phyloP scores from a whole-genome alignment of 2,797 vertebrate species.

The Geotrypetes seraphini region DNA sequence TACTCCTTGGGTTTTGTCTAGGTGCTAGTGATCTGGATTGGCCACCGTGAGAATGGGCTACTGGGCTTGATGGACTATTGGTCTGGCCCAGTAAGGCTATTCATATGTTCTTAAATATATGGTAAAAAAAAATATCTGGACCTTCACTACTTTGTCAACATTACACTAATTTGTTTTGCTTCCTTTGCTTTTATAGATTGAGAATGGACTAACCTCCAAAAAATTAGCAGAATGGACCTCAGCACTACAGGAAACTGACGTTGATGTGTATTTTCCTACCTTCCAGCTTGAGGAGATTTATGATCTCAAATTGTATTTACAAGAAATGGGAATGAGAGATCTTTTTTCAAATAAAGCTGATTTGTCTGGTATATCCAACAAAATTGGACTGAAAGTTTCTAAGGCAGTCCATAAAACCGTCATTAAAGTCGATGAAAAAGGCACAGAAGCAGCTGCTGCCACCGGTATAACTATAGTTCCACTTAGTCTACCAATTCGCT shows the following conservation, averaged over 20 bases:
- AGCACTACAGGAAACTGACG: slow-evolving; percentile 10
- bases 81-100: too few species aligned
- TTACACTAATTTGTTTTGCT: too few species aligned
- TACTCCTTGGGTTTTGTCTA: too few species aligned
- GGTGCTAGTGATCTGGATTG: too few species aligned
- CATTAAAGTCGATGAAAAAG: slow-evolving; percentile 46
- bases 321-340: slow-evolving; percentile 39
- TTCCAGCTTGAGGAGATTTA: slow-evolving; percentile 44
- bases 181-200: slow-evolving; percentile 27
- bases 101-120: too few species aligned
- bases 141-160: too few species aligned
- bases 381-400: slow-evolving; percentile 33
- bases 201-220: slow-evolving; percentile 15
- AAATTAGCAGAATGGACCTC: slow-evolving; percentile 31
- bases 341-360: slow-evolving; percentile 43
- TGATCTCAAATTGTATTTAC: slow-evolving; percentile 28
- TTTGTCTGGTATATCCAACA: slow-evolving; percentile 45
- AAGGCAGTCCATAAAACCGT: slow-evolving; percentile 45
- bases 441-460: slow-evolving; percentile 34
- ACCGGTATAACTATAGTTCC: slow-evolving; percentile 4
- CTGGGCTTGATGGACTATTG: too few species aligned
- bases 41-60: too few species aligned
- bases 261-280: slow-evolving; percentile 40
- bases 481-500: not conserved
- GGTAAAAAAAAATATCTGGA: too few species aligned